Conservation (phyloP, 1,140 invertebrate species). For the Liolophura sinensis region DNA sequence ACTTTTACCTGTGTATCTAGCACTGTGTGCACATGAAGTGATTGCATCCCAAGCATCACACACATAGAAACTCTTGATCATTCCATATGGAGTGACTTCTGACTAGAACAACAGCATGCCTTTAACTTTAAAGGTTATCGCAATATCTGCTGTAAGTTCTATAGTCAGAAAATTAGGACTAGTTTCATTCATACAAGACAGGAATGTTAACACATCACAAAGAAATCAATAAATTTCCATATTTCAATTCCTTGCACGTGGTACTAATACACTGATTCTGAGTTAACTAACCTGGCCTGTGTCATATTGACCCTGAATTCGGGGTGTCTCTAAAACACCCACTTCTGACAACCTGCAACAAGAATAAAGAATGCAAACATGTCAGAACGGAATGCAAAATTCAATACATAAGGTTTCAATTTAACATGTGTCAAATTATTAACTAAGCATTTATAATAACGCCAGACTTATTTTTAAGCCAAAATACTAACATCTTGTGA, state of each 20-base stretch:
- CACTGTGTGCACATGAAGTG: no score
- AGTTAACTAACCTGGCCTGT: constrained; percentile 74
- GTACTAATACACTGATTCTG: not conserved
- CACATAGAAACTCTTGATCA: no score
- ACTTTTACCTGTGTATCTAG: no score
- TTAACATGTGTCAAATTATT: not conserved
- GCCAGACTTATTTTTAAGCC: no score
- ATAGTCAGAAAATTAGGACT: not conserved
- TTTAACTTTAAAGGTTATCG: not conserved
- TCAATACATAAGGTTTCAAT: not conserved
- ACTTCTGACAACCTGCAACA: constrained; percentile 72
- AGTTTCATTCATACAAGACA: not conserved
- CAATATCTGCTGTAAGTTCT: not conserved
- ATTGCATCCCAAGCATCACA: no score
- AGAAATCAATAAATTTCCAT: not conserved
- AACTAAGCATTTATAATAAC: no score
- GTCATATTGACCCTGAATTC: constrained; percentile 87
- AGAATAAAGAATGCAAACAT: not conserved
- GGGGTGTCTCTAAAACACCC: constrained; percentile 78
- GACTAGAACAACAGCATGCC: not conserved
- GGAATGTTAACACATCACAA: not conserved
- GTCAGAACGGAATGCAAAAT: not conserved
- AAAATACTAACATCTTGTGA: no score
- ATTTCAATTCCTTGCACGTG: not conserved
- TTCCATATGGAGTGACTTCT: no score